Conservation (phyloP, 2,113 vertebrate species). For the Anser brachyrhynchus region DNA sequence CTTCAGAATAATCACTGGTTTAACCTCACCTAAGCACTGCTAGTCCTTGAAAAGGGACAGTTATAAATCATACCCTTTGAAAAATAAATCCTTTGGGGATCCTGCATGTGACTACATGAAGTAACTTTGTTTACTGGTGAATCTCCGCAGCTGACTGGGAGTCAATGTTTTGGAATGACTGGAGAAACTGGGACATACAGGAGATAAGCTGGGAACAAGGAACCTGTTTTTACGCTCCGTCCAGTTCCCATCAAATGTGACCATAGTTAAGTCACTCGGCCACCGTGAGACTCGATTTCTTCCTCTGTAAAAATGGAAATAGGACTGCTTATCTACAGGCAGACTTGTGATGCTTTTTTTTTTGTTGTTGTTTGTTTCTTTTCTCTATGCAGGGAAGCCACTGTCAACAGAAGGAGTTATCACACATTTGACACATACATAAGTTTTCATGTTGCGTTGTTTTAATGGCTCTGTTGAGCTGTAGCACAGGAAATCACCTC, state of each 20-base stretch:
- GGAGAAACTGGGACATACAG: background rate
- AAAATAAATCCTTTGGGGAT: slow-evolving; percentile 50
- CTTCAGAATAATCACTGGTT: slow-evolving; percentile 48
- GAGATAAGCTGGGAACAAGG: slow-evolving; percentile 22
- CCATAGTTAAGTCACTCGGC: background rate
- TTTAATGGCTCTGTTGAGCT: background rate
- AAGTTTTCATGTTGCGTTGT: accelerated
- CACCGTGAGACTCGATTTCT: background rate
- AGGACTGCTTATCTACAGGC: slow-evolving; percentile 13
- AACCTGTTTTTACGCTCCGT: slow-evolving; percentile 21
- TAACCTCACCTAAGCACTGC: slow-evolving; percentile 71
- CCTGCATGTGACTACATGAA: slow-evolving; percentile 52
- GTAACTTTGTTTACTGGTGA: slow-evolving; percentile 55
- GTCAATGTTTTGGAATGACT: slow-evolving; percentile 26
- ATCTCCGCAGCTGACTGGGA: slow-evolving; percentile 56
- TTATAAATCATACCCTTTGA: slow-evolving; percentile 61
- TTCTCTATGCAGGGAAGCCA: background rate
- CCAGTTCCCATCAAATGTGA: background rate
- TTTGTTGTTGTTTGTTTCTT: background rate
- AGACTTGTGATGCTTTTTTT: background rate
- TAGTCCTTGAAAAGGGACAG: slow-evolving; percentile 58
- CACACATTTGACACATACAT: background rate
- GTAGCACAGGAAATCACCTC: background rate
- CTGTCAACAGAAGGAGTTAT: background rate
- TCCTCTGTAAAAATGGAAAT: slow-evolving; percentile 53